Conservation (phyloP, 2,113 vertebrate species). For the Nothoprocta perdicaria region DNA sequence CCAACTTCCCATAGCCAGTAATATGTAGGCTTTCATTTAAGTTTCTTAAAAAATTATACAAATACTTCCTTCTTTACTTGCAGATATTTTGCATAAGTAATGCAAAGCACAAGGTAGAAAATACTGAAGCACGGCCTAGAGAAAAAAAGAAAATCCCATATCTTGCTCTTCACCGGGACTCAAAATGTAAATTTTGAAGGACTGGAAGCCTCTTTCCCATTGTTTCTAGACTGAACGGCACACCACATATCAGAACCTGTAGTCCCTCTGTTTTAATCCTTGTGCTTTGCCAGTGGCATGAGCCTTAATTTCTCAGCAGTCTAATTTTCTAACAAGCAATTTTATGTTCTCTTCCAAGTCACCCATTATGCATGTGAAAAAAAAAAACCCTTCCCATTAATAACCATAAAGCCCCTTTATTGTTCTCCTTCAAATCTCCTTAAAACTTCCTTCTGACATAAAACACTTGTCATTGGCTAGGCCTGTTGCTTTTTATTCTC, state of each 20-base stretch:
- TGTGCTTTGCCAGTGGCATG: slow-evolving; percentile 5
- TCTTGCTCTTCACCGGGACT: not conserved
- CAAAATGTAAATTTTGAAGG: not conserved
- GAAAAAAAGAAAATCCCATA: not conserved
- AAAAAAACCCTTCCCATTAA: slow-evolving; percentile 3
- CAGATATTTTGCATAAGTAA: not conserved
- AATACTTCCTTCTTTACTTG: slow-evolving; percentile 8
- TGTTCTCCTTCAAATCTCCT: slow-evolving; percentile 68
- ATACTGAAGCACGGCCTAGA: not conserved
- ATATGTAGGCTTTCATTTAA: slow-evolving; percentile 31
- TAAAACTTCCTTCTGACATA: slow-evolving; percentile 68
- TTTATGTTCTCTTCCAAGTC: slow-evolving; percentile 41
- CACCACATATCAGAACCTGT: not conserved
- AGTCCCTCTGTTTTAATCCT: not conserved
- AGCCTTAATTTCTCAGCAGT: slow-evolving; percentile 14
- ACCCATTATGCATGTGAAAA: slow-evolving; percentile 22
- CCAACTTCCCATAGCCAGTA: slow-evolving; percentile 55
- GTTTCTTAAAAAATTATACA: not conserved
- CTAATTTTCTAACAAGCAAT: slow-evolving; percentile 29
- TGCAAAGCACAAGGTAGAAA: not conserved
- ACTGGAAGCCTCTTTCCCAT: not conserved
- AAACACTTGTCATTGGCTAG: slow-evolving; percentile 53
- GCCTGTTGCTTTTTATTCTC: slow-evolving; percentile 67
- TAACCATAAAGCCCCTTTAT: slow-evolving; percentile 46
- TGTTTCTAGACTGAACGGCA: not conserved